Evolutionary conservation across 2,113 vertebrate genomes (phyloP).

Genomic region (Rhegmatorhina hoffmannsi): DNA sequence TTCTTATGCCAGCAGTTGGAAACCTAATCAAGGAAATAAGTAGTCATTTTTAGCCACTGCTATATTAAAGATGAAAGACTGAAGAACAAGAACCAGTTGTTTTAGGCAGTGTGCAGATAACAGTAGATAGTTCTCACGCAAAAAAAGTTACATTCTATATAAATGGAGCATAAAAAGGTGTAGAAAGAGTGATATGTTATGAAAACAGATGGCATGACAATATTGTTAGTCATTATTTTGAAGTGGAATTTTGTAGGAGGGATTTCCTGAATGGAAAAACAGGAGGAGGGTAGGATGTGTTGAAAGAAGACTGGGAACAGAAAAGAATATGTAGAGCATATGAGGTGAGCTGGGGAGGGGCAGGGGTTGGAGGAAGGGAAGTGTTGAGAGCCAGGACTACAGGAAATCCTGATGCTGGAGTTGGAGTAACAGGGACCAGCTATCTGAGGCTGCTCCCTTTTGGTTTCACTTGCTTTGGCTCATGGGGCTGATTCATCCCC

Average conservation of each 20-base stretch:
- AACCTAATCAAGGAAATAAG: conserved; percentile 43
- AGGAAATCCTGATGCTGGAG: background rate
- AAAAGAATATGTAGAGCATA: conserved; percentile 14
- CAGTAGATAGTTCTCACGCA: background rate
- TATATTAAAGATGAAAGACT: conserved; percentile 17
- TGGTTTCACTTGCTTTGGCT: conserved; percentile 36
- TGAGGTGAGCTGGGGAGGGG: conserved; percentile 6
- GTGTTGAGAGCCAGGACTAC: background rate
- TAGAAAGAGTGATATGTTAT: conserved; percentile 26
- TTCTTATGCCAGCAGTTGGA: conserved; percentile 26
- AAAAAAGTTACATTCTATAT: background rate
- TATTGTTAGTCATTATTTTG: conserved; percentile 49
- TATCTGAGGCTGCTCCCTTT: background rate
- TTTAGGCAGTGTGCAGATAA: background rate
- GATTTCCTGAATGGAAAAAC: conserved; percentile 42
- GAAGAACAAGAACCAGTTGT: conserved; percentile 28
- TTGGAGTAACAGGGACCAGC: conserved; percentile 25
- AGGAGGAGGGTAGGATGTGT: conserved; percentile 8
- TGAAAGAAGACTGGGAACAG: conserved; percentile 8
- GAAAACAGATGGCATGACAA: conserved; percentile 50
- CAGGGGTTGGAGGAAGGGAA: background rate
- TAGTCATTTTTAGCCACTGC: conserved; percentile 18
- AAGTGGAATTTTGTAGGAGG: conserved; percentile 56
- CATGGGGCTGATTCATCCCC: background rate
- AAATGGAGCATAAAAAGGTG: background rate